Conservation (phyloP, 2,797 vertebrate species). For the Rachycentron canadum region DNA sequence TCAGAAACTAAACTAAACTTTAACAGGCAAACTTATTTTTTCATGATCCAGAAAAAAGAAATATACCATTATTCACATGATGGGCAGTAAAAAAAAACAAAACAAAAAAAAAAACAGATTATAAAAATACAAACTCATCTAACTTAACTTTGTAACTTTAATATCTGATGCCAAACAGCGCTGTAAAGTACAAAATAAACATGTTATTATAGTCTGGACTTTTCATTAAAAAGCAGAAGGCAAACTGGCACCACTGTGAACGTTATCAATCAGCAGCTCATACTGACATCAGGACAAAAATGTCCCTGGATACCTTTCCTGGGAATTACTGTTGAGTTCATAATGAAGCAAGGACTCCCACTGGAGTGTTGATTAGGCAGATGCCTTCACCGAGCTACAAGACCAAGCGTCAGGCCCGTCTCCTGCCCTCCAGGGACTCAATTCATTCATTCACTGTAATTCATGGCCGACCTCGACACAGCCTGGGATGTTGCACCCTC, state of each 20-base stretch:
- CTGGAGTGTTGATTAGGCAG: slow-evolving; percentile 79
- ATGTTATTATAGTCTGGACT: slow-evolving; percentile 49
- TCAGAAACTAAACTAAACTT: too few relatives aligned
- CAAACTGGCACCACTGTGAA: slow-evolving; percentile 65
- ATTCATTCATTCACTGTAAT: slow-evolving; percentile 70
- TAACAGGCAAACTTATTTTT: background rate
- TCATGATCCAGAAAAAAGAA: background rate
- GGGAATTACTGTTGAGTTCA: slow-evolving; percentile 72
- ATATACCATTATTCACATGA: too few relatives aligned
- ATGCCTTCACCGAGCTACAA: slow-evolving; percentile 73
- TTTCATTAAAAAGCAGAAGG: slow-evolving; percentile 73
- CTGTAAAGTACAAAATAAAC: slow-evolving; percentile 3
- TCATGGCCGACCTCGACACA: slow-evolving; percentile 49
- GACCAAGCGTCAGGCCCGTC: slow-evolving; percentile 63
- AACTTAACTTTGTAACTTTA: background rate
- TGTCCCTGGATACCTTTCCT: slow-evolving; percentile 75
- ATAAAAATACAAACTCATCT: background rate
- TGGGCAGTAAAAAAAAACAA: too few relatives aligned
- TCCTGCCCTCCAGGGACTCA: slow-evolving; percentile 65
- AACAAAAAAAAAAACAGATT: slow-evolving; percentile 7
- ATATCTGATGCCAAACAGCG: slow-evolving; percentile 20
- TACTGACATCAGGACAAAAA: slow-evolving; percentile 70
- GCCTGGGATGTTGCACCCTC: slow-evolving; percentile 46
- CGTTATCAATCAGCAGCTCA: slow-evolving; percentile 54
- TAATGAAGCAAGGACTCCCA: slow-evolving; percentile 78